A percentile compares a stretch with the other conserved stretches of the same genome.
phyloP scores from a whole-genome alignment of 2,888 invertebrate genomes.

The Lithosia quadra region DNA sequence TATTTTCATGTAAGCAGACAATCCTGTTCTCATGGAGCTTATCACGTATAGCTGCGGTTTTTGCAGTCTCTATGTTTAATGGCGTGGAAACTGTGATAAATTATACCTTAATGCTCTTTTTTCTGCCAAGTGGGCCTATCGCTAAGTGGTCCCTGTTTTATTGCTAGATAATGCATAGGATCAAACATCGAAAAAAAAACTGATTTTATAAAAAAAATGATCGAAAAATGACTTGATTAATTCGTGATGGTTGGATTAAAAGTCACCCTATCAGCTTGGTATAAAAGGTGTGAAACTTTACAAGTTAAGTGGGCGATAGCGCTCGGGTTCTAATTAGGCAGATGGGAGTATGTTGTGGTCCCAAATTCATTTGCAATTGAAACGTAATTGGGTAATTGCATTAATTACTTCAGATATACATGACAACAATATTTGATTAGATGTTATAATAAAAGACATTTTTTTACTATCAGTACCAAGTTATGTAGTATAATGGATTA shows the following conservation, averaged over 20 bases:
- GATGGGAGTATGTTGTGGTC: neutral
- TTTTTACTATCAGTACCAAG: neutral
- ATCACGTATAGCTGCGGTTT: slow-evolving; percentile 80
- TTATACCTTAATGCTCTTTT: slow-evolving; percentile 80
- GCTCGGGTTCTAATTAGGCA: neutral
- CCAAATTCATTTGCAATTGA: neutral
- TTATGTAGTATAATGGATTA: too few relatives aligned
- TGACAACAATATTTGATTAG: neutral
- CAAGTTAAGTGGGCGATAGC: neutral
- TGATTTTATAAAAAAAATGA: slow-evolving; percentile 16
- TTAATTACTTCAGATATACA: neutral
- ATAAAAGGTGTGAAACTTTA: slow-evolving; percentile 7
- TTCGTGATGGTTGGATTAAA: neutral
- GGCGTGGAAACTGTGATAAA: slow-evolving; percentile 84
- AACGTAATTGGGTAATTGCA: neutral
- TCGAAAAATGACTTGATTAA: slow-evolving; percentile 8
- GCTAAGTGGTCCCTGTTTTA: slow-evolving; percentile 70
- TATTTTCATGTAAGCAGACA: slow-evolving; percentile 72
- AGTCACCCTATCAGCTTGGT: neutral
- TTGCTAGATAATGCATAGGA: slow-evolving; percentile 58
- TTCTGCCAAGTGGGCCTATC: slow-evolving; percentile 67
- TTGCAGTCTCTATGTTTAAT: slow-evolving; percentile 81
- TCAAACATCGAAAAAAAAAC: slow-evolving; percentile 19
- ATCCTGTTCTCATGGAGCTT: slow-evolving; percentile 75
- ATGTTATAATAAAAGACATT: neutral